Percentiles rank a stretch among this genome's conserved stretches.
phyloP scores from a whole-genome alignment of 2,888 invertebrate genomes.

The Athalia cordata region DNA sequence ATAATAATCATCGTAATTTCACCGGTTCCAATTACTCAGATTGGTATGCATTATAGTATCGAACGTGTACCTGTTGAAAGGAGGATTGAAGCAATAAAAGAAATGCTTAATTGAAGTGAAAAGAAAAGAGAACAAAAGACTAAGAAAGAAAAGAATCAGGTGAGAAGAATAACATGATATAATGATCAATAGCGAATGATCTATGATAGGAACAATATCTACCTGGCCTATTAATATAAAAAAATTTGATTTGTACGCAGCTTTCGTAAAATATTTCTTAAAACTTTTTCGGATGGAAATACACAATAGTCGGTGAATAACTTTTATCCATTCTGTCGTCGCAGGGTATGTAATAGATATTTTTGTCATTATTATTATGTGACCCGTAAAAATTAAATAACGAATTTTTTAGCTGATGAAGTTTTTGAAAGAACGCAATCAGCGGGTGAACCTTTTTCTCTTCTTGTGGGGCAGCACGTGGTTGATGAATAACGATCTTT shows the following conservation, averaged over 20 bases:
- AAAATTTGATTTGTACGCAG: background rate
- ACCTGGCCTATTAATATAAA: background rate
- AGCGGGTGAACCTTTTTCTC: slow-evolving; percentile 54
- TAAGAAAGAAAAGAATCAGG: background rate
- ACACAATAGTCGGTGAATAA: slow-evolving; percentile 15
- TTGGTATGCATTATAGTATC: too few species aligned
- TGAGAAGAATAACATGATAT: background rate
- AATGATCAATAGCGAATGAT: too few species aligned
- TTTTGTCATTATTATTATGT: background rate
- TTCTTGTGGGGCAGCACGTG: slow-evolving; percentile 56
- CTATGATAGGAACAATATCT: too few species aligned
- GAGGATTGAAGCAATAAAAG: too few species aligned
- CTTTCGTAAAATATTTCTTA: slow-evolving; percentile 36
- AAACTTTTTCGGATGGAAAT: slow-evolving; percentile 45
- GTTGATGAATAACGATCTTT: slow-evolving; percentile 58
- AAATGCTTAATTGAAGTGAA: too few species aligned
- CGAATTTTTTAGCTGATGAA: slow-evolving; percentile 58
- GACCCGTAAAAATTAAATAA: slow-evolving; percentile 50
- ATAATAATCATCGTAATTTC: too few species aligned
- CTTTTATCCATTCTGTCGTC: slow-evolving; percentile 38
- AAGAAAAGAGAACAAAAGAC: background rate
- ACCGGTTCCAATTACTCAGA: too few species aligned
- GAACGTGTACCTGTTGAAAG: too few species aligned
- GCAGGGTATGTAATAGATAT: slow-evolving; percentile 27
- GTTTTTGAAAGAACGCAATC: slow-evolving; percentile 56